A percentile compares a stretch with the other conserved stretches of the same genome.
Conservation (phyloP, 2,797 vertebrate genomes). For the Pseudochirops corinnae region DNA sequence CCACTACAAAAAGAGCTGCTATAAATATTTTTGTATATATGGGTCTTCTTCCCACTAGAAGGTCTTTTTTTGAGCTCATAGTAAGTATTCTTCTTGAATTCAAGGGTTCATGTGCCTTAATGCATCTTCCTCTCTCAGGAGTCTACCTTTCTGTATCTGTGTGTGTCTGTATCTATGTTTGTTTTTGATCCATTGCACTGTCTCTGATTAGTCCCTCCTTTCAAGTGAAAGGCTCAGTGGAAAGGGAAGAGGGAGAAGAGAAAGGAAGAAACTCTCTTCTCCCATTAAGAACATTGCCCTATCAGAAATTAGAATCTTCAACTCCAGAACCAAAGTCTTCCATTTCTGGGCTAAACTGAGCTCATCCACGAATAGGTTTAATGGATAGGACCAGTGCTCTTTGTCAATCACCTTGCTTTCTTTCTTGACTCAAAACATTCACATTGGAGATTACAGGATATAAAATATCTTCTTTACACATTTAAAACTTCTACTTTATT, state of each 20-base stretch:
- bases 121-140: neutral
- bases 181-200: neutral
- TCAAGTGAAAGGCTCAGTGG: neutral
- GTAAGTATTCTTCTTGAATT: neutral
- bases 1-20: too few relatives aligned
- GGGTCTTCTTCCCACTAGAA: neutral
- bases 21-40: too few relatives aligned
- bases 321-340: neutral
- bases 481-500: neutral
- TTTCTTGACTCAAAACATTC: neutral
- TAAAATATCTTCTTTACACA: neutral
- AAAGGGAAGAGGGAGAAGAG: neutral
- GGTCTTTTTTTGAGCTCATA: neutral
- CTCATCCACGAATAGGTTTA: neutral
- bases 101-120: neutral
- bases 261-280: neutral
- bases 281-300: neutral
- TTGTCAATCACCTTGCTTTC: neutral
- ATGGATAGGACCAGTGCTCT: neutral
- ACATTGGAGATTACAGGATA: neutral
- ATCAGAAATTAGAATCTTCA: neutral
- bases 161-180: neutral
- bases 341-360: neutral
- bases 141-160: neutral
- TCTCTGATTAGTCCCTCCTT: neutral